Evolutionary conservation across 2,113 vertebrate genomes (phyloP).

Genomic region (Recurvirostra avosetta): DNA sequence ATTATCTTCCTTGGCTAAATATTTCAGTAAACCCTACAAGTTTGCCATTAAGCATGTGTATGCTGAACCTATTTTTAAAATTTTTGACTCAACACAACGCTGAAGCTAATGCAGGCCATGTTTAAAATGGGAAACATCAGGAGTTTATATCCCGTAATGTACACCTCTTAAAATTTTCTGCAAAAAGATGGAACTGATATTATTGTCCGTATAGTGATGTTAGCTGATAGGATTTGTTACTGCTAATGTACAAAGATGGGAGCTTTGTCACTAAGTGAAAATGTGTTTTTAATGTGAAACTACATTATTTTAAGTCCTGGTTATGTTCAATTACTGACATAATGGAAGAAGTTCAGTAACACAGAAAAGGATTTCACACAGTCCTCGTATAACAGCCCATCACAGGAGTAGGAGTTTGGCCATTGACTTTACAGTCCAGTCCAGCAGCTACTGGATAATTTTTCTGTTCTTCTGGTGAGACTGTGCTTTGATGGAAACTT

Average conservation of each 20-base stretch:
- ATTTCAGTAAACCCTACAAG: not conserved
- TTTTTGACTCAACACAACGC: not conserved
- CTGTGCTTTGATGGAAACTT: not conserved
- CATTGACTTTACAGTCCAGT: not conserved
- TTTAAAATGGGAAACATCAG: not conserved
- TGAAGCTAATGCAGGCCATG: not conserved
- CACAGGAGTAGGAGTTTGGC: not conserved
- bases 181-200: not conserved
- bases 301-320: not conserved
- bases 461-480: not conserved
- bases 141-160: not conserved
- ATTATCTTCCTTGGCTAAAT: not conserved
- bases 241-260: not conserved
- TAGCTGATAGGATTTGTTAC: rapidly evolving
- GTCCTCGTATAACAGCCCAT: not conserved
- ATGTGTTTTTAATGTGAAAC: not conserved
- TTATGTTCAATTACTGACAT: not conserved
- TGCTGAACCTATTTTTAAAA: not conserved
- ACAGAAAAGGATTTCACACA: not conserved
- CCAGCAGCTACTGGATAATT: not conserved
- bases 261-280: not conserved
- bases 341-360: not conserved
- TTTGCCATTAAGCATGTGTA: not conserved
- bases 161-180: not conserved
- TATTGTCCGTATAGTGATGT: not conserved